Evolutionary conservation across 2,797 vertebrate species (phyloP).

Genomic region (Hipposideros larvatus): DNA sequence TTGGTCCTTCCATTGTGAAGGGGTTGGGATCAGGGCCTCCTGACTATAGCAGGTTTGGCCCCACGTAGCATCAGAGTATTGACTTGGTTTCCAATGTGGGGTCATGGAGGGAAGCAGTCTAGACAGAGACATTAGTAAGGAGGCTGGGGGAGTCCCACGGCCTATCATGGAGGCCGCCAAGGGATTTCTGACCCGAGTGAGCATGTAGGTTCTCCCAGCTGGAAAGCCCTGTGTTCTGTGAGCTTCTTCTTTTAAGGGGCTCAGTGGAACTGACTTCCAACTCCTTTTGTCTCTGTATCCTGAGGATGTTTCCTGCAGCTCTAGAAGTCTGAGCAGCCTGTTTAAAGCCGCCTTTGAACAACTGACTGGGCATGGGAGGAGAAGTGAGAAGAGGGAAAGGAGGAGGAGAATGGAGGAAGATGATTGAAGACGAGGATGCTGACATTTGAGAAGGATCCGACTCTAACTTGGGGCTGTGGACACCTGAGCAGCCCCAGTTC

Average conservation of each 20-base stretch:
- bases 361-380: neutral
- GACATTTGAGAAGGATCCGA: neutral
- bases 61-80: neutral
- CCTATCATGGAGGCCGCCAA: rapidly evolving
- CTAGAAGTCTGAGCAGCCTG: neutral
- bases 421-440: neutral
- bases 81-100: neutral
- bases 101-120: neutral
- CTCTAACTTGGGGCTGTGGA: neutral
- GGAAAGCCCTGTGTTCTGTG: neutral
- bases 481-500: neutral
- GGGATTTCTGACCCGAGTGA: neutral
- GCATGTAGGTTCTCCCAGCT: neutral
- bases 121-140: neutral
- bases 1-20: neutral
- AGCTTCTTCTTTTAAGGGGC: neutral
- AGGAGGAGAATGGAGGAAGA: neutral
- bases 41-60: rapidly evolving
- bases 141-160: neutral
- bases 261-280: neutral
- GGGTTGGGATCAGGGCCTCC: neutral
- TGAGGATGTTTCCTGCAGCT: neutral
- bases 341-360: neutral
- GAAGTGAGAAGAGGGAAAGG: neutral
- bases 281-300: neutral